These are phyloP conservation scores for Umimayanthus chanpuru DNA, from an alignment of 92 coral and sea anemone species.

Conservation along the genomic window DNA sequence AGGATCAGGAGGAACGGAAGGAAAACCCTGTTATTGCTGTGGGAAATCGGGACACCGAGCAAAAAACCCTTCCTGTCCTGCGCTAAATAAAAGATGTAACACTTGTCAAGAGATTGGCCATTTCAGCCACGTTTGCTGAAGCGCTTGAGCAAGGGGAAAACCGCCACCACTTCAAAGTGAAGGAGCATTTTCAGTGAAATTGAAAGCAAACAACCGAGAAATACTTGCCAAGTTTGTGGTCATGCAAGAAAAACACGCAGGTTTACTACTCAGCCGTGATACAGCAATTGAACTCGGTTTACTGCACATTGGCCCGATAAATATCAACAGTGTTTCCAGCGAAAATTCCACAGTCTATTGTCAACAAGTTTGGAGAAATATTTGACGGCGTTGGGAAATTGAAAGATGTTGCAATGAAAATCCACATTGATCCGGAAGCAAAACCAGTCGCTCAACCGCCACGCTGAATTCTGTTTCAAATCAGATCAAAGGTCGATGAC, in stretches of 20 bases:
- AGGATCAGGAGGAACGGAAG: background rate
- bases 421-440: background rate
- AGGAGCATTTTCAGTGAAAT: no score
- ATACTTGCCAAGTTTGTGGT: no score
- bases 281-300: no score
- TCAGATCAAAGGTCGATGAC: background rate
- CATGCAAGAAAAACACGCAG: no score
- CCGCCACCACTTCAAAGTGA: no score
- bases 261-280: no score
- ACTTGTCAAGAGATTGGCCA: slow-evolving; percentile 51
- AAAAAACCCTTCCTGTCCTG: slow-evolving; percentile 57
- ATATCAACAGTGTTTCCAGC: no score
- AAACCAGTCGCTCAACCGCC: slow-evolving; percentile 10
- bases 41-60: slow-evolving; percentile 57
- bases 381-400: slow-evolving; percentile 18
- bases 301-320: no score
- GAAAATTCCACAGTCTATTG: no score
- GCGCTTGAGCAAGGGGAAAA: no score
- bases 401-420: background rate
- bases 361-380: background rate
- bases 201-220: no score
- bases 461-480: slow-evolving; percentile 5
- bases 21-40: slow-evolving; percentile 58
- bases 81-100: slow-evolving; percentile 43
- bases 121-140: slow-evolving; percentile 37